phyloP scores from a whole-genome alignment of 2,113 vertebrate species.

The Etia nguti region DNA sequence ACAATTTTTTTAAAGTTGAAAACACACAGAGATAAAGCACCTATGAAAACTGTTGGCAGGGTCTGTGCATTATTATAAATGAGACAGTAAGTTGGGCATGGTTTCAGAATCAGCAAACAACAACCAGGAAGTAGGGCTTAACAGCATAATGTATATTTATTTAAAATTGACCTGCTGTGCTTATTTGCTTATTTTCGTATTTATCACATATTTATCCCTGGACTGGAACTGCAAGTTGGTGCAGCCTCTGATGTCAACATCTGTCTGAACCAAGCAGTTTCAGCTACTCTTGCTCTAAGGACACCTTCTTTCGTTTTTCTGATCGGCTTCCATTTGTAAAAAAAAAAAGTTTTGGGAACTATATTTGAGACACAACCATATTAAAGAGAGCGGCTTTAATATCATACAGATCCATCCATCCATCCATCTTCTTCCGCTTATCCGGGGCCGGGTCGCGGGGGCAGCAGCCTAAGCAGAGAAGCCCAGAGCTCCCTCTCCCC shows the following conservation, averaged over 20 bases:
- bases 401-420: too few species aligned
- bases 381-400: neutral
- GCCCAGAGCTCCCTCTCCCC: too few species aligned
- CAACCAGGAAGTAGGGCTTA: neutral
- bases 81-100: too few species aligned
- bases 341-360: neutral
- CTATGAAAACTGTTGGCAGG: too few species aligned
- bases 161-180: neutral
- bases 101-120: too few species aligned
- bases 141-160: neutral
- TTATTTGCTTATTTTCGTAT: neutral
- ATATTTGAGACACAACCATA: neutral
- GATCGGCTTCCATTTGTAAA: neutral
- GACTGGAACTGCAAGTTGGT: neutral
- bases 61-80: too few species aligned
- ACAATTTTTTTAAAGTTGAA: neutral
- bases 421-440: too few species aligned
- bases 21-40: neutral
- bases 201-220: neutral
- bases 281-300: neutral
- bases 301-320: fast-evolving
- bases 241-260: neutral
- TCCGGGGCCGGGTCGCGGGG: too few species aligned
- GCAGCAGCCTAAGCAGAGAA: too few species aligned
- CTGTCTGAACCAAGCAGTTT: neutral